Conservation (phyloP, 2,113 vertebrate genomes). For the Notiomystis cincta region DNA sequence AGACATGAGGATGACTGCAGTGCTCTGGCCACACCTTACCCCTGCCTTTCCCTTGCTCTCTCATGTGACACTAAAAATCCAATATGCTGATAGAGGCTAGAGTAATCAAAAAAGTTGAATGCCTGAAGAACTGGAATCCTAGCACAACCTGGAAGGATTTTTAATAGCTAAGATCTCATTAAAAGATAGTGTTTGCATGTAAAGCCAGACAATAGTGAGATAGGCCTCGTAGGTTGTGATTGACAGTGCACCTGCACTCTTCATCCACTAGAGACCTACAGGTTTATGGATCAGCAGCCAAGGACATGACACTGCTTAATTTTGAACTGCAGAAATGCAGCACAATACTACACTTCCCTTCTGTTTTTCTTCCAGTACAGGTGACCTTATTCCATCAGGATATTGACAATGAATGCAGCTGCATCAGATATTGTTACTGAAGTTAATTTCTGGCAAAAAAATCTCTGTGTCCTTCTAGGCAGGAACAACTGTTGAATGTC, state of each 20-base stretch:
- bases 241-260: constrained; percentile 10
- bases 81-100: constrained; percentile 37
- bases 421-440: neutral
- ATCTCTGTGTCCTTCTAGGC: neutral
- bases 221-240: neutral
- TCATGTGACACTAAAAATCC: constrained; percentile 14
- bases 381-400: neutral
- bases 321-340: constrained; percentile 1
- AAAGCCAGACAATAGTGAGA: constrained; percentile 49
- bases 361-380: neutral
- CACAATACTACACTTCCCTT: neutral
- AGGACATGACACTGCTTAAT: neutral
- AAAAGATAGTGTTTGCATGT: constrained; percentile 78
- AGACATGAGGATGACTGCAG: neutral
- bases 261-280: neutral
- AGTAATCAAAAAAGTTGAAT: constrained; percentile 71
- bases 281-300: neutral
- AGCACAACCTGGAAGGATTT: constrained; percentile 58
- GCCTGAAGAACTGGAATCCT: constrained; percentile 58
- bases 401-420: neutral
- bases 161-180: constrained; percentile 86
- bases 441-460: neutral
- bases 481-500: neutral
- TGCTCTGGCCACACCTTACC: neutral
- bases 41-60: neutral